These are phyloP conservation scores for Leptinotarsa texana DNA, from an alignment of 1,140 invertebrate genomes.

Conservation along the genomic window DNA sequence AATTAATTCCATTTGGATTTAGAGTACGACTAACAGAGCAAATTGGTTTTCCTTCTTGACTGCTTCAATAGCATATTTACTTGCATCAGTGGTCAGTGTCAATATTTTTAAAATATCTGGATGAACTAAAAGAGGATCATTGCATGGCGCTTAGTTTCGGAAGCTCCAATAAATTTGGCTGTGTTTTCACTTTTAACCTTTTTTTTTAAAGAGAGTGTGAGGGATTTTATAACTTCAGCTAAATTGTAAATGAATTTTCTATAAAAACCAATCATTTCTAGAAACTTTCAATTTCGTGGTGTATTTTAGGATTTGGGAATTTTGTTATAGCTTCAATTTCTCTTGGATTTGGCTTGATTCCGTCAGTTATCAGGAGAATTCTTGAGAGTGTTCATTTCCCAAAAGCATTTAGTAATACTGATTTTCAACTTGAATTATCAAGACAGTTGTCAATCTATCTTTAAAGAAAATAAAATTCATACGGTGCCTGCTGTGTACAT, in stretches of 20 bases:
- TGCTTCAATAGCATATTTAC: slow-evolving; percentile 19
- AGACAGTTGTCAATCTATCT: too few species aligned
- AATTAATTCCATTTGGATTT: slow-evolving; percentile 10
- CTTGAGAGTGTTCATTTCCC: too few species aligned
- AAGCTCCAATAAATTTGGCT: not conserved
- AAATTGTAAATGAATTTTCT: slow-evolving; percentile 42
- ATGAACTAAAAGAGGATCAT: not conserved
- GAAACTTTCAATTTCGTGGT: slow-evolving; percentile 38
- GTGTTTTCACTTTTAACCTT: not conserved
- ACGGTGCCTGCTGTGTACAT: too few species aligned
- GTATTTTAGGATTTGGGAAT: slow-evolving; percentile 40
- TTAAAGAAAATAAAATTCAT: too few species aligned
- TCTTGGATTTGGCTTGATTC: not conserved
- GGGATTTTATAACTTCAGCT: slow-evolving; percentile 26
- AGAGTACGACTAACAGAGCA: slow-evolving; percentile 19
- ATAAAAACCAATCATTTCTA: slow-evolving; percentile 36
- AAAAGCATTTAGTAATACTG: too few species aligned
- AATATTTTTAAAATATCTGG: not conserved
- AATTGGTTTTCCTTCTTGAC: slow-evolving; percentile 24
- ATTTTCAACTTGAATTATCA: too few species aligned
- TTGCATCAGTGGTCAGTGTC: slow-evolving; percentile 36
- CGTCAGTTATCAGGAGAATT: not conserved
- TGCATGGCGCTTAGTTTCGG: not conserved
- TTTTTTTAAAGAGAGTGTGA: not conserved
- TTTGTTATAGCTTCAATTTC: slow-evolving; percentile 27